A percentile compares a stretch with the other conserved stretches of the same genome.
These are phyloP conservation scores for Mycalesis mineus DNA, from an alignment of 2,888 invertebrate species.

Conservation along the genomic window DNA sequence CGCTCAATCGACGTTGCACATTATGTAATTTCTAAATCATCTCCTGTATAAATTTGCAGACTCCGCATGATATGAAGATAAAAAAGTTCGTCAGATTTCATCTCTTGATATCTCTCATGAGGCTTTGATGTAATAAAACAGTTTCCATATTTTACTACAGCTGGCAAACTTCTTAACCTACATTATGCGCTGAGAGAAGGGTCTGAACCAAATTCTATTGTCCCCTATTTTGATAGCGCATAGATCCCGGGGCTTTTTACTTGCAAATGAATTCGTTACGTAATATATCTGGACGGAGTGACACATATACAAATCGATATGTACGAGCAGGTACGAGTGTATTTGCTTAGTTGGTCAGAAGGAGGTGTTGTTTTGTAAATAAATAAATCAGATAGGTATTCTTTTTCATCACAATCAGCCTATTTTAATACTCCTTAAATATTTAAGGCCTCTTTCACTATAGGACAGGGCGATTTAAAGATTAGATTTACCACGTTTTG, in stretches of 20 bases:
- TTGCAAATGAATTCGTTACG: constrained; percentile 2
- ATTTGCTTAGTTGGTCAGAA: no score
- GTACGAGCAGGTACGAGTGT: no score
- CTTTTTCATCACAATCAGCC: no score
- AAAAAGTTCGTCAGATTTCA: neutral
- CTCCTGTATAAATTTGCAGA: neutral
- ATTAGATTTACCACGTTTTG: no score
- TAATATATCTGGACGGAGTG: neutral
- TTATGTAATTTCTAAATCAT: neutral
- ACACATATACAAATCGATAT: neutral
- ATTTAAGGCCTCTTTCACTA: no score
- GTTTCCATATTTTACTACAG: constrained; percentile 7
- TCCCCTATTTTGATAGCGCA: neutral
- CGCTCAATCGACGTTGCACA: no score
- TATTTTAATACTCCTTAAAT: no score
- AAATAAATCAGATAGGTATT: no score
- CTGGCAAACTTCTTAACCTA: constrained; percentile 3
- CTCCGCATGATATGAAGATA: neutral
- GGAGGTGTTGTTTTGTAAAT: no score
- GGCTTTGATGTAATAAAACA: constrained; percentile 6
- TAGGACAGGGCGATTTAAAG: no score
- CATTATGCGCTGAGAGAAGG: constrained; percentile 1
- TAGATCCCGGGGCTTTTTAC: constrained; percentile 1
- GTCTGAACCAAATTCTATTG: constrained; percentile 1
- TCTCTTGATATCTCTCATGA: neutral